Evolutionary conservation across 2,113 vertebrate genomes (phyloP).

Genomic region (Oxygymnocypris stewartii): DNA sequence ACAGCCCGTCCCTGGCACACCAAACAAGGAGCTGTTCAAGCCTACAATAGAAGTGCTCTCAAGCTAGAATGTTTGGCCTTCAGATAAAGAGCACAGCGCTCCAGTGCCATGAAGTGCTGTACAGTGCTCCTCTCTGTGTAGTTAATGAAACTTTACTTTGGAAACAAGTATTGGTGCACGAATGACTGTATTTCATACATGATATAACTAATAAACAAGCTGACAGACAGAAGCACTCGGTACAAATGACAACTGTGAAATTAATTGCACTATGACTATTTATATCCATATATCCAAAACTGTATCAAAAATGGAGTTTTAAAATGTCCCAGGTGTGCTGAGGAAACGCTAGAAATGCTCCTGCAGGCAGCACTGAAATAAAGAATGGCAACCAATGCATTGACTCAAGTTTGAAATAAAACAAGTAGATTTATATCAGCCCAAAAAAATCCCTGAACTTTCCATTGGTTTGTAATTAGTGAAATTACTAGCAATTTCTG

Average conservation of each 20-base stretch:
- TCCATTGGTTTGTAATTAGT: too few species aligned
- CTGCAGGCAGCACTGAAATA: not conserved
- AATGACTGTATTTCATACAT: not conserved
- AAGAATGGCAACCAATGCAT: too few species aligned
- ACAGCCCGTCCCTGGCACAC: constrained; percentile 17
- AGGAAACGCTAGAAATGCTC: not conserved
- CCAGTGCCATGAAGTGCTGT: not conserved
- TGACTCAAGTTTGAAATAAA: too few species aligned
- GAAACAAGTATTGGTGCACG: not conserved
- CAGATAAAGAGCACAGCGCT: constrained; percentile 4
- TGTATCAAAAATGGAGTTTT: not conserved
- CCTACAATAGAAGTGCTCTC: constrained; percentile 38
- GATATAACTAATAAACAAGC: not conserved
- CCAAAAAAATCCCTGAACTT: too few species aligned
- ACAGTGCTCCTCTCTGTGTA: not conserved
- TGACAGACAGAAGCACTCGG: not conserved
- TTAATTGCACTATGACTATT: not conserved
- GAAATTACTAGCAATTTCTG: too few species aligned
- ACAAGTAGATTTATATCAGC: too few species aligned
- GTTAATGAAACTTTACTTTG: not conserved
- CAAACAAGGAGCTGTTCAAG: constrained; percentile 51
- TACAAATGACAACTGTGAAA: not conserved
- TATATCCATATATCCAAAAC: not conserved
- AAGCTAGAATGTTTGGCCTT: constrained; percentile 39
- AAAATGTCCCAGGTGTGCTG: not conserved